Evolutionary conservation across 2,797 vertebrate genomes (phyloP).

Genomic region (Loriculus beryllinus): DNA sequence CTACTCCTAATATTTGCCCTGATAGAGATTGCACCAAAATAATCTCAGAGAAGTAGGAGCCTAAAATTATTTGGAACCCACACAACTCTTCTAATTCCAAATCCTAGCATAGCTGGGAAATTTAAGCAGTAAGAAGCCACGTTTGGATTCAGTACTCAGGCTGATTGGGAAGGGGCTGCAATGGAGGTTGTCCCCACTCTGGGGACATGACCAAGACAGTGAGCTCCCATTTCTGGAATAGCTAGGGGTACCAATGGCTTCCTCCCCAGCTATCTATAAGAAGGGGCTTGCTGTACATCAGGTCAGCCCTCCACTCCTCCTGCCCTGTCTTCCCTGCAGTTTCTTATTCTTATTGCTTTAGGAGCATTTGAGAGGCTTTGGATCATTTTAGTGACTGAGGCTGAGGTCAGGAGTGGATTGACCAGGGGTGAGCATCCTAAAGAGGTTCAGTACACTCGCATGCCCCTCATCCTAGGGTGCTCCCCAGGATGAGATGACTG

Average conservation of each 20-base stretch:
- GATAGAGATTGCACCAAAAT: neutral
- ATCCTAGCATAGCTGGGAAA: neutral
- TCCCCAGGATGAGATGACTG: neutral
- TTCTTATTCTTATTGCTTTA: neutral
- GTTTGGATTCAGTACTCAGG: neutral
- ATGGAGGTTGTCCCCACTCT: neutral
- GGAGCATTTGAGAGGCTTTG: neutral
- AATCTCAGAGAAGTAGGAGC: neutral
- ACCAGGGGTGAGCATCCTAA: neutral
- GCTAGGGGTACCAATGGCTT: neutral
- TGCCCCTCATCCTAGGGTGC: neutral
- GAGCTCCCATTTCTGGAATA: neutral
- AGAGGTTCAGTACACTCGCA: neutral
- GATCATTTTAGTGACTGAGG: neutral
- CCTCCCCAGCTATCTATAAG: neutral
- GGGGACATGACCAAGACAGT: neutral
- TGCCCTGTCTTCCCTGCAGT: neutral
- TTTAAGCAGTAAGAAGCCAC: neutral
- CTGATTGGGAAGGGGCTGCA: neutral
- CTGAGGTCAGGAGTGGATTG: neutral
- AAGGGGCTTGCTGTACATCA: neutral
- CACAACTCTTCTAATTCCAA: rapidly evolving
- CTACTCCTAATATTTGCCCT: neutral
- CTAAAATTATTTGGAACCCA: neutral
- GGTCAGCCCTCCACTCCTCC: neutral